A percentile compares a stretch with the other conserved stretches of the same genome.
Conservation (phyloP, 2,888 invertebrate genomes). For the Harpalus rubripes region DNA sequence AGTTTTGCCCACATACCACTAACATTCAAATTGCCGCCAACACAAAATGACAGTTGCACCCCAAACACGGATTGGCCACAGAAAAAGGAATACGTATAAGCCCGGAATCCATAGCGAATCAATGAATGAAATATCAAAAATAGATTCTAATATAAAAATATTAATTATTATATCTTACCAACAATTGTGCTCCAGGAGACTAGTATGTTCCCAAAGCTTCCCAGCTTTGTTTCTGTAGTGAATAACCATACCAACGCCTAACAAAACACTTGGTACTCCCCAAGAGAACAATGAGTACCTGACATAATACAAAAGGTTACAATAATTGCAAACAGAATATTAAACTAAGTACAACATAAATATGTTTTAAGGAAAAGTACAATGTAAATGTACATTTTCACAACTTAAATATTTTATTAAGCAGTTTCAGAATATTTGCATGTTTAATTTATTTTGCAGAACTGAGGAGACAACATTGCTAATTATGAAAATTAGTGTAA, state of each 20-base stretch:
- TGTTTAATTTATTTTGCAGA: not conserved
- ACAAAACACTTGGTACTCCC: slow-evolving; percentile 81
- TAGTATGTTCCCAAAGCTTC: slow-evolving; percentile 77
- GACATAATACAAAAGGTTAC: slow-evolving; percentile 73
- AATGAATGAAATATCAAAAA: too few species aligned
- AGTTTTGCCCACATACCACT: too few species aligned
- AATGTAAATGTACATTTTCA: slow-evolving; percentile 30
- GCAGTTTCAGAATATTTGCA: slow-evolving; percentile 9
- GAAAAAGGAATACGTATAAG: too few species aligned
- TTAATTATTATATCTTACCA: slow-evolving; percentile 76
- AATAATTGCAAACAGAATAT: slow-evolving; percentile 70
- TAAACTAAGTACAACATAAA: slow-evolving; percentile 67
- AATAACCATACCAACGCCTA: slow-evolving; percentile 78
- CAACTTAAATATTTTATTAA: not conserved
- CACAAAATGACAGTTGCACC: too few species aligned
- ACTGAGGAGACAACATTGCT: not conserved
- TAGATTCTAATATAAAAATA: too few species aligned
- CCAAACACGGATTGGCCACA: too few species aligned
- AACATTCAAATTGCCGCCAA: too few species aligned
- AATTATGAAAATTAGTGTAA: not conserved
- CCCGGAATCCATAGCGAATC: too few species aligned
- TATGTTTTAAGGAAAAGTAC: not conserved
- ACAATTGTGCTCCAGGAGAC: slow-evolving; percentile 79
- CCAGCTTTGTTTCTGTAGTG: slow-evolving; percentile 79
- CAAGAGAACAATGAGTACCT: slow-evolving; percentile 83